phyloP scores from a whole-genome alignment of 2,113 vertebrate species.

The Periophthalmodon schlosseri region DNA sequence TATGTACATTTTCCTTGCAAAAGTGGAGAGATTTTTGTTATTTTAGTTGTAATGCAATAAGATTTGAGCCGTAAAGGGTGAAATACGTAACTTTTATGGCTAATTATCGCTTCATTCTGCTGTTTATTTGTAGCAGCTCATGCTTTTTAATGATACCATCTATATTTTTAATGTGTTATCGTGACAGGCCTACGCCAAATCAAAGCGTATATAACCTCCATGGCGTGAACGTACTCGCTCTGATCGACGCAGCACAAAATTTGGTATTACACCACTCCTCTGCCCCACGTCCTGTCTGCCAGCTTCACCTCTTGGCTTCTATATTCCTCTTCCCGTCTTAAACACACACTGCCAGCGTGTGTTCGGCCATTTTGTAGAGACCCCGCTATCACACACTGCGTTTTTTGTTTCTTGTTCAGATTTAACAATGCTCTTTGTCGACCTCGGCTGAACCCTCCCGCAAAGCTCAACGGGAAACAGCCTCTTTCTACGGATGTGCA shows the following conservation, averaged over 20 bases:
- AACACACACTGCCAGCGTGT: slow-evolving; percentile 13
- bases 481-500: slow-evolving; percentile 3
- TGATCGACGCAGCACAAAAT: neutral
- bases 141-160: no score
- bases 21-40: no score
- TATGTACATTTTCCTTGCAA: no score
- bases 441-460: slow-evolving; percentile 13
- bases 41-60: no score
- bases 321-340: slow-evolving; percentile 13
- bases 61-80: no score
- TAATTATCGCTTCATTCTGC: no score
- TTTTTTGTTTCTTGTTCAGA: slow-evolving; percentile 11
- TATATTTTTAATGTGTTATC: no score
- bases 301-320: slow-evolving; percentile 16
- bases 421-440: slow-evolving; percentile 6
- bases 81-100: no score
- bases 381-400: slow-evolving; percentile 1
- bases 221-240: neutral
- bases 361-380: neutral
- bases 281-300: neutral
- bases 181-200: no score
- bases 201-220: neutral
- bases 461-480: slow-evolving; percentile 1
- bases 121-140: no score
- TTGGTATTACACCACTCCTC: neutral